Base-by-base conservation (phyloP, 2,888 invertebrate species). In the Scaeva pyrastri region DNA sequence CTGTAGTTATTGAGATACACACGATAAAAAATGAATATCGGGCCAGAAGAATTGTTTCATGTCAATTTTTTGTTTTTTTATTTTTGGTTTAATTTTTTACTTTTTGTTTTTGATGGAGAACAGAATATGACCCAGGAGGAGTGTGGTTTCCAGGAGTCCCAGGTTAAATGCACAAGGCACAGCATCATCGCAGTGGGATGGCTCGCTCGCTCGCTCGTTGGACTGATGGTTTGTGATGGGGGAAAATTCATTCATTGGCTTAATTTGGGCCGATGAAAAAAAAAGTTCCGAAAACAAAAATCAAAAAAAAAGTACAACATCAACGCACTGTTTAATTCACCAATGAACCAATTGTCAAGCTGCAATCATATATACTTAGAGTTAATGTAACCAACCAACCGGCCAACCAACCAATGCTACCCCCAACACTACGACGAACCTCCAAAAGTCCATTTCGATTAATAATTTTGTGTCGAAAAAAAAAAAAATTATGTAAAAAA, bases 341-440 rank as follows among this genome's bases (percentile, higher is more conserved):
- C 68, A 52, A 68, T 68, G 68, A 68, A 68, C 68, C 68, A 68
- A 68, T 68, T 68, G 68, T 68, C 68, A 68, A 52, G 68, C 68
- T 68, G 52, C 68, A 68, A 68, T 68, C 68, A 68, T 50, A 68
- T 50, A 68, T 68, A 68, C 68, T 68, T 68, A 68, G 68, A 50
- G 68, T 68, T 68, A 52, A 68, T 68, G 68, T 68, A 68, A 68
- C 68, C 50, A 68, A 68, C 66, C 50, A 66, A 26, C 12, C 62
- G 8, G 16, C 16, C 64, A 64, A 36, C 64, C 19, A 60, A 60
- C 39, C 58, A 58, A 36, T 16, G 39, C 58, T 7, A 60, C 60
- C 41, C 14, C 41, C 14, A 21, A 60, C 6, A 14, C 14, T 39
- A 14, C 60, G 14, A 12, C 21, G 39, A 21, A 39, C 50, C 52